Evolutionary conservation across 2,888 invertebrate genomes (phyloP), one percentile per base, ranked within the genome.

Genomic region (Allophyes oxyacanthae): DNA sequence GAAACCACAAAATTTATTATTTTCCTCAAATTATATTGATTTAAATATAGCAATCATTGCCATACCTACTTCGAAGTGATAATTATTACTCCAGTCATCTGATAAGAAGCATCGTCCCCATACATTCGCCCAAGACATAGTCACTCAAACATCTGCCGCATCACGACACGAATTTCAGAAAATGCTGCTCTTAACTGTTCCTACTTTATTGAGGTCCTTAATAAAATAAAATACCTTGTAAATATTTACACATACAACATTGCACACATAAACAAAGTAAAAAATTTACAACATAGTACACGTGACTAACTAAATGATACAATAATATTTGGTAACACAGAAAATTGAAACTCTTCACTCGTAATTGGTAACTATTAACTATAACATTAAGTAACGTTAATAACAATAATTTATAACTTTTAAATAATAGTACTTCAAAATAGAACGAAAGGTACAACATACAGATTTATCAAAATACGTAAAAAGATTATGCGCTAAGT

Each of bases 321-420:
- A 67, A 56, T 79, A 77, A 71, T 79, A 75, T 78, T 79, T 79
- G 79, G 79, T 79, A 79, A 77, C 77, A 64, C 55, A 54, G 63
- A 60, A 43, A 64, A 42, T 37, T 53, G 49, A 56, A 62, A 54
- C 41, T 8, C 33, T 63, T 53, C 59, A 55, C 46, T 66, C 52
- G 51, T 40, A 66, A 68, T 68, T 74, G 76, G 70, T 75, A 76
- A 75, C 71, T 51, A 45, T 63, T 38, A 68, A 57, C 53, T 52
- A 55, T n/a, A n/a, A n/a, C n/a, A n/a, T 46, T 48, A 51, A 56
- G 41, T 44, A 63, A 67, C 48, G 10, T 41, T 13, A 33, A 30
- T 51, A 57, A 68, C 53, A 58, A 68, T 37, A 38, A 68, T n/a
- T n/a, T 42, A 64, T 49, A 67, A 64, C 68, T 54, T 56, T 45